A percentile compares a stretch with the other conserved stretches of the same genome.
Evolutionary conservation across 2,113 vertebrate genomes (phyloP).

Genomic region (Erythrolamprus reginae): DNA sequence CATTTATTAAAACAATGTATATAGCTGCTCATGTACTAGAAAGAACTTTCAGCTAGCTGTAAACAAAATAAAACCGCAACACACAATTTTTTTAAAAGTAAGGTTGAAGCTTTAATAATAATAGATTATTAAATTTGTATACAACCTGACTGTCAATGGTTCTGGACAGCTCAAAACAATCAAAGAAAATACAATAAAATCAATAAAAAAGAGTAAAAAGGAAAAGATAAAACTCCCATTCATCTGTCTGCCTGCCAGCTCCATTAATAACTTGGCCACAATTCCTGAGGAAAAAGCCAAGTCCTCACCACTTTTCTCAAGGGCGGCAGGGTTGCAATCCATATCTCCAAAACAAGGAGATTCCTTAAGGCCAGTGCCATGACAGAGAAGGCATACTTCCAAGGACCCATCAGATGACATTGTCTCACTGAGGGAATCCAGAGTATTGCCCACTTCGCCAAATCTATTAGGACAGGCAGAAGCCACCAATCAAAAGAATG

Average conservation of each 20-base stretch:
- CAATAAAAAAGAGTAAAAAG: neutral
- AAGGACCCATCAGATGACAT: neutral
- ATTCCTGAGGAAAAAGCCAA: neutral
- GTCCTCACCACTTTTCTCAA: neutral
- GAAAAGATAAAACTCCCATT: neutral
- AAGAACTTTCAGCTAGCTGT: neutral
- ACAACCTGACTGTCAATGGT: neutral
- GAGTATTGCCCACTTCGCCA: neutral
- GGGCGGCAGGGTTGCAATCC: neutral
- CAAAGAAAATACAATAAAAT: neutral
- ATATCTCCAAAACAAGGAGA: neutral
- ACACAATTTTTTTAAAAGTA: neutral
- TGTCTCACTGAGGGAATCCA: neutral
- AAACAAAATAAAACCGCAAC: neutral
- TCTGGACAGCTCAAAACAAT: neutral
- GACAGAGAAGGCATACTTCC: neutral
- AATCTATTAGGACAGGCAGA: neutral
- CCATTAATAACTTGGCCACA: neutral
- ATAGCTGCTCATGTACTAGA: neutral
- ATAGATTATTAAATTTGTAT: neutral
- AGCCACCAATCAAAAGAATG: constrained; percentile 24
- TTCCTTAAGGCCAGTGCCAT: neutral
- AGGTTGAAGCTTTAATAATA: neutral
- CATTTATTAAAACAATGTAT: neutral
- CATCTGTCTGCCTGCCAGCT: neutral